Base-by-base conservation (phyloP, 1,140 invertebrate genomes). In the Dreissena rostriformis region DNA sequence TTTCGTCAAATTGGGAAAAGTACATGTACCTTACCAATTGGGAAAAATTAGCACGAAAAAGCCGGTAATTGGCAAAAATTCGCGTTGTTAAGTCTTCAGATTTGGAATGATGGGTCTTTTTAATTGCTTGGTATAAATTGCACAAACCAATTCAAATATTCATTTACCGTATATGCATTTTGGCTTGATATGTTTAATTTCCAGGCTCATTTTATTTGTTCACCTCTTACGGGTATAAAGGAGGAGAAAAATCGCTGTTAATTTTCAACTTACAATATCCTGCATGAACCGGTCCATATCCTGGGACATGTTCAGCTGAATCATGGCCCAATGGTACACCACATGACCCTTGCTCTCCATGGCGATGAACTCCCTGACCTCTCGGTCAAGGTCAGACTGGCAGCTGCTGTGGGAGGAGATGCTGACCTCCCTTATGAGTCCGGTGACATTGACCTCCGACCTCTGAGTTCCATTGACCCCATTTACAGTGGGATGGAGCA, bases 301-400 rank as follows among this genome's bases (percentile, higher is more conserved):
- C 22, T 79, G 19, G 28, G 89, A 87, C 78, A 88, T 86, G 72
- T 82, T 88, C 55, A 89, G 85, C 67, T 92, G 88, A 70, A 91
- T 88, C 82, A 88, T 88, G 19, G 91, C 86, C 71, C 86, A 90
- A 84, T 92, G 91, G 81, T 90, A 91, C 49, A 92, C 89, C 52
- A 92, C 86, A 71, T 90, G 87, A 63, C 87, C 80, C 81, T 87
- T 88, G 75, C 88, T 55, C 65, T 84, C 75, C 28, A 84, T n/a
- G 52, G 82, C 66, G 71, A 77, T 29, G 49, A 22, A 55, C 52
- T 84, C 82, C 1, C 14, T 53, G 53, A 55, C 72, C 14, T 77
- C 66, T 12, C 51, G 55, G 22, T 52, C 66, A 17, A 84, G 66
- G n/a, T 84, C 86, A 28, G 86, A 86, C 49, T 84, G 73, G 67